Evolutionary conservation across 2,797 vertebrate species (phyloP).

Genomic region (Hirundo rustica): DNA sequence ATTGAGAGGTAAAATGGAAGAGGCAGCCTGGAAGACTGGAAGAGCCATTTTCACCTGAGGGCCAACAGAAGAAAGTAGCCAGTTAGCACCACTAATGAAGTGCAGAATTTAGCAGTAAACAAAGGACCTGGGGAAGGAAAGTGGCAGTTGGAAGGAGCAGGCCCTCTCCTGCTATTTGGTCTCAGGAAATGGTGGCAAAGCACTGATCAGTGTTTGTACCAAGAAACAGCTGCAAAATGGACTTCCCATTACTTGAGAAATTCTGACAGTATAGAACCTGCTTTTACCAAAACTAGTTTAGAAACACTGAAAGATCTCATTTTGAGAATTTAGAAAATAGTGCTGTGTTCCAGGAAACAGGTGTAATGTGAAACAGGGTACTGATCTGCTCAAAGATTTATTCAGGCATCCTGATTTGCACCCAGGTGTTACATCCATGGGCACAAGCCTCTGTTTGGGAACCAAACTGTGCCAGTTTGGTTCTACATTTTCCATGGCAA

Average conservation of each 20-base stretch:
- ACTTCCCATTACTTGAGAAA: not conserved
- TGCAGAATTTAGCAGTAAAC: conserved; percentile 36
- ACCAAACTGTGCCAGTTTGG: not conserved
- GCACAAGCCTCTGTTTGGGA: not conserved
- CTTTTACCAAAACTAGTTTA: not conserved
- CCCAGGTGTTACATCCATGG: not conserved
- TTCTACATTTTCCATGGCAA: not conserved
- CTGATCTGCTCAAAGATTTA: not conserved
- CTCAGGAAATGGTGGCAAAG: not conserved
- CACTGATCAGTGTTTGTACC: not conserved
- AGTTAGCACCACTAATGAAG: not conserved
- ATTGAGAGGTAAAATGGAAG: conserved; percentile 12
- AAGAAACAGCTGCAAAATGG: not conserved
- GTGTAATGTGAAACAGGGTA: not conserved
- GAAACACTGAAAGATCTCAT: not conserved
- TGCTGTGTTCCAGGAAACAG: not conserved
- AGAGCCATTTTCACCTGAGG: conserved; percentile 23
- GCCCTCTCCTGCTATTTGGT: not conserved
- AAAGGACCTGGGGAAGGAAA: not conserved
- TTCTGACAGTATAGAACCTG: not conserved
- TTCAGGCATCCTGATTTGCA: not conserved
- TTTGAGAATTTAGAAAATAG: not conserved
- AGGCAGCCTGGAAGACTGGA: not conserved
- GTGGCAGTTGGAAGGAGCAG: not conserved
- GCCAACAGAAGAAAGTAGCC: not conserved